These are phyloP conservation scores for Tachystola acroxantha DNA, from an alignment of 2,888 invertebrate species.

Conservation along the genomic window DNA sequence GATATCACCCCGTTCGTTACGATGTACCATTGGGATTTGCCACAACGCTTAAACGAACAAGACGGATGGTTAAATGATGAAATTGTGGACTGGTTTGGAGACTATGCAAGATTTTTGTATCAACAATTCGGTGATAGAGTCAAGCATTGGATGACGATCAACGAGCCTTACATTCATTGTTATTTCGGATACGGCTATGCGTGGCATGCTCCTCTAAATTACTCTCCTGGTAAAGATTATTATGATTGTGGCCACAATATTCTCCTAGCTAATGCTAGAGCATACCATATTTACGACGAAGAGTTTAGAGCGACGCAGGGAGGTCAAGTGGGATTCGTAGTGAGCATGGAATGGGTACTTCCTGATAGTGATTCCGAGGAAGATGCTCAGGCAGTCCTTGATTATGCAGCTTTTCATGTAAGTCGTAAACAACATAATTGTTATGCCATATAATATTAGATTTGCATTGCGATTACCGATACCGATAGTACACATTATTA, in stretches of 20 bases:
- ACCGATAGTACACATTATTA: too few species aligned
- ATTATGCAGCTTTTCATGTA: conserved; percentile 27
- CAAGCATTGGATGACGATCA: conserved; percentile 74
- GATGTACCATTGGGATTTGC: conserved; percentile 70
- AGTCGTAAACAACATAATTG: conserved; percentile 12
- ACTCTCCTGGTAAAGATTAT: conserved; percentile 49
- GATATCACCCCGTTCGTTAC: conserved; percentile 78
- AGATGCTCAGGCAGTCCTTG: conserved; percentile 15
- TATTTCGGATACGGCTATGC: conserved; percentile 48
- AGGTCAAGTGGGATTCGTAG: conserved; percentile 62
- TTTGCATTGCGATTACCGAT: too few species aligned
- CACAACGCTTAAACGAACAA: conserved; percentile 57
- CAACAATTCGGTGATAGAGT: conserved; percentile 59
- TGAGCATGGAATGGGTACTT: conserved; percentile 24
- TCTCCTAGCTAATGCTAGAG: conserved; percentile 69
- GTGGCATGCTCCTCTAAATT: conserved; percentile 32
- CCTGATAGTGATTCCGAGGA: conserved; percentile 16
- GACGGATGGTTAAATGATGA: conserved; percentile 65
- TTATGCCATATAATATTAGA: too few species aligned
- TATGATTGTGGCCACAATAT: conserved; percentile 65
- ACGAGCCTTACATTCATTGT: conserved; percentile 62
- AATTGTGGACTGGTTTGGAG: conserved; percentile 52
- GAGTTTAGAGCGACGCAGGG: conserved; percentile 41
- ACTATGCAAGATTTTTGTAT: conserved; percentile 57
- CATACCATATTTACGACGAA: conserved; percentile 46